Percentiles rank a stretch among this genome's conserved stretches.
Evolutionary conservation across 2,113 vertebrate species (phyloP).

Genomic region (Tricholaema leucomelas): DNA sequence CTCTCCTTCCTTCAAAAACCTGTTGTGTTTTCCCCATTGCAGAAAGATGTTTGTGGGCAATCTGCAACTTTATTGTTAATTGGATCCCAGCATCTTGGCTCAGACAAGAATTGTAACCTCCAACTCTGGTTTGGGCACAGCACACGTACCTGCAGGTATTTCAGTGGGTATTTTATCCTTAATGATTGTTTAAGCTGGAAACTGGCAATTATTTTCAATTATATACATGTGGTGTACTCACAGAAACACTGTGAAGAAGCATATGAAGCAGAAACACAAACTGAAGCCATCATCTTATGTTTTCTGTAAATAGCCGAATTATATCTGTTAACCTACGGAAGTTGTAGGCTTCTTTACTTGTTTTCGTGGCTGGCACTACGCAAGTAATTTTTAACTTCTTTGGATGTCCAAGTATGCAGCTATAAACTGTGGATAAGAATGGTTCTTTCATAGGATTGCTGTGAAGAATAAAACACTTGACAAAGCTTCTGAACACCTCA

Average conservation of each 20-base stretch:
- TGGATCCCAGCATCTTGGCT: slow-evolving; percentile 8
- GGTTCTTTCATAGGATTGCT: neutral
- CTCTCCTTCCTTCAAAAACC: neutral
- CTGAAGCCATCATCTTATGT: neutral
- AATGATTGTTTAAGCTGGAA: slow-evolving; percentile 25
- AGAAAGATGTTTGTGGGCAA: neutral
- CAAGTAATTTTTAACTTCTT: neutral
- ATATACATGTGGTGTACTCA: neutral
- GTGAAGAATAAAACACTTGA: neutral
- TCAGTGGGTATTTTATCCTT: neutral
- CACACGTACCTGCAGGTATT: neutral
- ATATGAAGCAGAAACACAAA: neutral
- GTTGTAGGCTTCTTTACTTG: neutral
- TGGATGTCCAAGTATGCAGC: neutral
- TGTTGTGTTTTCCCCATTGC: neutral
- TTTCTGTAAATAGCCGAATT: neutral
- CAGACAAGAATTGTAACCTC: neutral
- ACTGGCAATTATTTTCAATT: slow-evolving; percentile 29
- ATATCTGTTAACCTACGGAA: neutral
- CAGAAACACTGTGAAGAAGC: neutral
- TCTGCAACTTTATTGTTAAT: neutral
- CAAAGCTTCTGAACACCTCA: neutral
- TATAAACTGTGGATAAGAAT: neutral
- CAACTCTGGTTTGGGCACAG: neutral
- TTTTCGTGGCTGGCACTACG: neutral